Percentiles rank a stretch among this genome's conserved stretches.
Conservation (phyloP, 2,113 vertebrate species). For the Carlito syrichta region DNA sequence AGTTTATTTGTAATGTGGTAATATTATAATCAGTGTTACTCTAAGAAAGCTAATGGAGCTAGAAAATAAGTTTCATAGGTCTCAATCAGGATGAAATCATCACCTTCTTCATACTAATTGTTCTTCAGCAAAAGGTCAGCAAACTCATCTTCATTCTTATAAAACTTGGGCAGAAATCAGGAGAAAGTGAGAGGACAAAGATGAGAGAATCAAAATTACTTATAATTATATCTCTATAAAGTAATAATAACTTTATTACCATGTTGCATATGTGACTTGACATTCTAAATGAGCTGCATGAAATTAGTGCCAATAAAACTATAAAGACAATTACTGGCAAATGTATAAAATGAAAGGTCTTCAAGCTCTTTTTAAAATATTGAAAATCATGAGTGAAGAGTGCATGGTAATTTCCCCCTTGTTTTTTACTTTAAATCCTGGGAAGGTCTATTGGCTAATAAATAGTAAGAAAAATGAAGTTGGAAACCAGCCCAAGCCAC, state of each 20-base stretch:
- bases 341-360: constrained; percentile 73
- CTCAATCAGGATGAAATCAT: constrained; percentile 21
- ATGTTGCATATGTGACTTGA: constrained; percentile 67
- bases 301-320: constrained; percentile 75
- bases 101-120: constrained; percentile 48
- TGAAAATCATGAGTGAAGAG: constrained; percentile 60
- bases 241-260: constrained; percentile 76
- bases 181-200: constrained; percentile 53
- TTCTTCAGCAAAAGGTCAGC: constrained; percentile 73
- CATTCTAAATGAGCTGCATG: constrained; percentile 73
- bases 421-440: constrained; percentile 48
- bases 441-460: constrained; percentile 38
- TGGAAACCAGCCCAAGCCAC: background rate
- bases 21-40: constrained; percentile 26
- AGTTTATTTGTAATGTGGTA: constrained; percentile 49
- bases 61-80: constrained; percentile 51
- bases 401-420: constrained; percentile 13
- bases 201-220: constrained; percentile 65
- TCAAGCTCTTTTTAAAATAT: constrained; percentile 73
- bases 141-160: constrained; percentile 65
- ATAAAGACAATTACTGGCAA: constrained; percentile 72
- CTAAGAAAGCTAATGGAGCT: constrained; percentile 48
- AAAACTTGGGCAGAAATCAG: constrained; percentile 35
- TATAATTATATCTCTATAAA: constrained; percentile 71
- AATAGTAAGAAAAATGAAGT: constrained; percentile 47